A percentile compares a stretch with the other conserved stretches of the same genome.
Evolutionary conservation across 92 coral and sea anemone species (phyloP).

Genomic region (Diadumene lineata): DNA sequence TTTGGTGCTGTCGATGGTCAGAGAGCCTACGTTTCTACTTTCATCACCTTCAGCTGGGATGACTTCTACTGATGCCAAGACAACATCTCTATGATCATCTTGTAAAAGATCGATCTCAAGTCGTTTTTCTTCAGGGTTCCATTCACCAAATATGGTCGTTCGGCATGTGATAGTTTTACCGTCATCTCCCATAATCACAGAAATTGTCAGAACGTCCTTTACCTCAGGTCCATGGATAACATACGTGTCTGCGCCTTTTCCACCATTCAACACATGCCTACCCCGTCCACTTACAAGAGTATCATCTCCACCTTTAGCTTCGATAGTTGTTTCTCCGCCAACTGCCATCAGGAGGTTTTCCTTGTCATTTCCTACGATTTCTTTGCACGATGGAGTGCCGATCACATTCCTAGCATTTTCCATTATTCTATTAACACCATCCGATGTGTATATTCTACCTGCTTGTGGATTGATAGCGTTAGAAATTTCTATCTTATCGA

Average conservation of each 20-base stretch:
- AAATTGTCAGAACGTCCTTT: constrained; percentile 19
- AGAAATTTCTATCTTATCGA: background rate
- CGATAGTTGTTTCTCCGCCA: constrained; percentile 27
- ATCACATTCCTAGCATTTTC: constrained; percentile 13
- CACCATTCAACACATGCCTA: constrained; percentile 23
- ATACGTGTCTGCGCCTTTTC: constrained; percentile 21
- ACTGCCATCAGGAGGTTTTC: constrained; percentile 24
- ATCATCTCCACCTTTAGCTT: constrained; percentile 29
- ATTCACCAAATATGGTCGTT: constrained; percentile 28
- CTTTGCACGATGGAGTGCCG: constrained; percentile 20
- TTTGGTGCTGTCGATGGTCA: constrained; percentile 12
- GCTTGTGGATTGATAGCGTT: background rate
- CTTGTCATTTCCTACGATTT: constrained; percentile 13
- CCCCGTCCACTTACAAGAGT: constrained; percentile 34
- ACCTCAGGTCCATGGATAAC: constrained; percentile 29
- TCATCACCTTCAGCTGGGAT: constrained; percentile 27
- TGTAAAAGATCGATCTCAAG: constrained; percentile 21
- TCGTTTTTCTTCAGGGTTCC: constrained; percentile 12
- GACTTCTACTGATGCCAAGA: constrained; percentile 19
- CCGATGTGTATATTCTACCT: too few relatives aligned
- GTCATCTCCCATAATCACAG: constrained; percentile 23
- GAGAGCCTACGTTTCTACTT: constrained; percentile 7
- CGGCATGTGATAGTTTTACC: constrained; percentile 10
- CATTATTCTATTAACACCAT: too few relatives aligned
- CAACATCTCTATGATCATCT: constrained; percentile 21